Conservation (phyloP, 2,888 invertebrate genomes). For the Eupithecia insigniata region DNA sequence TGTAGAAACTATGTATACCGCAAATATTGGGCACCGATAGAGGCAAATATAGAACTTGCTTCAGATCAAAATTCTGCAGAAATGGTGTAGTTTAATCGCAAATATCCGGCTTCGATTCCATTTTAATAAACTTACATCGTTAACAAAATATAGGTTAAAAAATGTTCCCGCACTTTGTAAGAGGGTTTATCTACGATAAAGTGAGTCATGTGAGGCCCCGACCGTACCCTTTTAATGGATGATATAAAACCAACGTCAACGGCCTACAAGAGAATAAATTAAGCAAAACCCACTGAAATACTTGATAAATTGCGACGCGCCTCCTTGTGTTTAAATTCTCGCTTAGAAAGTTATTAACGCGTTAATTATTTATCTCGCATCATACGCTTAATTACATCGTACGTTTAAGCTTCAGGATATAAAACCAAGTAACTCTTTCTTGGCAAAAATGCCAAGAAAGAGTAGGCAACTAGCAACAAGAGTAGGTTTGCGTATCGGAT, state of each 20-base stretch:
- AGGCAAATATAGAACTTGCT: not conserved
- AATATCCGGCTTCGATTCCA: not conserved
- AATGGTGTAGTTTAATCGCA: not conserved
- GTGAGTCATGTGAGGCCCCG: conserved; percentile 37
- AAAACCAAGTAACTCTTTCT: conserved; percentile 33
- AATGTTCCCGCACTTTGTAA: conserved; percentile 29
- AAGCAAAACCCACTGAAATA: conserved; percentile 63
- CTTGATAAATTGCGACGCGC: conserved; percentile 64
- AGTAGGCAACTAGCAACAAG: too few species aligned
- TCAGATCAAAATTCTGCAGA: not conserved
- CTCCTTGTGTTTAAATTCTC: conserved; percentile 55
- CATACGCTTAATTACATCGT: conserved; percentile 33
- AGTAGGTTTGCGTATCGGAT: conserved; percentile 27
- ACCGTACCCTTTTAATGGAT: conserved; percentile 62
- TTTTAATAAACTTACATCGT: not conserved
- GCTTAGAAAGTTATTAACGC: conserved; percentile 40
- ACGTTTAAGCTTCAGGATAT: conserved; percentile 30
- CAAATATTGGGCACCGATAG: not conserved
- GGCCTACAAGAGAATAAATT: conserved; percentile 68
- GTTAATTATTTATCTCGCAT: conserved; percentile 37
- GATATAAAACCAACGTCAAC: conserved; percentile 68
- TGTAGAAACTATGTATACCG: not conserved
- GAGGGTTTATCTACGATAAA: conserved; percentile 30
- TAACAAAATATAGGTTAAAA: conserved; percentile 8
- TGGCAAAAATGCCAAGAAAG: conserved; percentile 25